Percentiles rank a stretch among this genome's conserved stretches.
These are phyloP conservation scores for Teleogryllus oceanicus DNA, from an alignment of 2,888 invertebrate genomes.

Conservation along the genomic window DNA sequence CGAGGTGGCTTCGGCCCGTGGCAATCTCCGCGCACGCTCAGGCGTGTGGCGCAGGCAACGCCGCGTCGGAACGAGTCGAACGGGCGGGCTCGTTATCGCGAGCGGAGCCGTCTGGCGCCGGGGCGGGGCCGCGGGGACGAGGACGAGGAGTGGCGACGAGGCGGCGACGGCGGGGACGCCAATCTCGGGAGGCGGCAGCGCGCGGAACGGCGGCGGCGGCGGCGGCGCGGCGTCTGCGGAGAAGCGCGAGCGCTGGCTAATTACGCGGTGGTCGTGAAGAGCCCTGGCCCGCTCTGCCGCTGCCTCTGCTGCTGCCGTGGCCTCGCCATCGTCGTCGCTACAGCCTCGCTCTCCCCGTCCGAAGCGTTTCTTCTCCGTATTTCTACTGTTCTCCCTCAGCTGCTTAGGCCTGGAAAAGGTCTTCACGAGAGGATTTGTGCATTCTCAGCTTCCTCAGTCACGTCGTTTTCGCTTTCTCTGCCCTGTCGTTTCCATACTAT, in stretches of 20 bases:
- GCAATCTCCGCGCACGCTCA: no score
- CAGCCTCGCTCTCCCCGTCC: neutral
- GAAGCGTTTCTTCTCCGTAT: no score
- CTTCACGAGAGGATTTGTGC: no score
- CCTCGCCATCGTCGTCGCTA: neutral
- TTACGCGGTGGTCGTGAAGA: neutral
- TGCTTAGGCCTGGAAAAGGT: neutral
- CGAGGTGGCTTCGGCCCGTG: no score
- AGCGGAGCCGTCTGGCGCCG: neutral
- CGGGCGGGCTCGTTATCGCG: no score
- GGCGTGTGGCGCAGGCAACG: no score
- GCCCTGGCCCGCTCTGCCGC: neutral
- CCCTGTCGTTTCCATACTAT: no score
- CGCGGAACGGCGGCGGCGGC: neutral
- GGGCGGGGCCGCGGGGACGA: neutral
- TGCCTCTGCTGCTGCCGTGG: neutral
- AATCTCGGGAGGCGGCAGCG: neutral
- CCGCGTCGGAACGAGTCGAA: no score
- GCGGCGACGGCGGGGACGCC: neutral
- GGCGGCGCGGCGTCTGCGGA: neutral
- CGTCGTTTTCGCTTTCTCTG: no score
- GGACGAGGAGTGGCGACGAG: neutral
- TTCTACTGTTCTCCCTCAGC: neutral
- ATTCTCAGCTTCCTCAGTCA: no score
- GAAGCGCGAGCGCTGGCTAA: conserved; percentile 3